Conservation (phyloP, 64 coral and sea anemone genomes). For the Cladopsammia gracilis region DNA sequence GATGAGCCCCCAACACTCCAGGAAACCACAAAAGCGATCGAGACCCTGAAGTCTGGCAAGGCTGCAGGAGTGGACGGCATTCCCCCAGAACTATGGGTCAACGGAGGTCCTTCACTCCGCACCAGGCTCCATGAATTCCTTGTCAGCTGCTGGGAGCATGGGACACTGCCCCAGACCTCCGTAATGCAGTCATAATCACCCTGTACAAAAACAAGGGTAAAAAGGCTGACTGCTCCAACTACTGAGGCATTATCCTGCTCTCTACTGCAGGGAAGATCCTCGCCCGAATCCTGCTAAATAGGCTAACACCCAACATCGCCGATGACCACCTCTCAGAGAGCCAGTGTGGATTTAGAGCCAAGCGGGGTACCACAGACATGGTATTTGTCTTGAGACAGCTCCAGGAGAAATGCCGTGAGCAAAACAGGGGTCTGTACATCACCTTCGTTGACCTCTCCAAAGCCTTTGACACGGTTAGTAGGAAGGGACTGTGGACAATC, state of each 20-base stretch:
- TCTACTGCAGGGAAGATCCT: conserved; percentile 38
- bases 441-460: conserved; percentile 42
- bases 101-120: neutral
- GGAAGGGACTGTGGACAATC: conserved; percentile 18
- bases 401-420: conserved; percentile 51
- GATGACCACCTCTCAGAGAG: neutral
- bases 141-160: conserved; percentile 1
- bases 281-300: conserved; percentile 25
- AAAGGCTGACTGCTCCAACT: neutral
- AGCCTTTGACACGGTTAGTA: conserved; percentile 47
- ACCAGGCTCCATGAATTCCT: conserved; percentile 31
- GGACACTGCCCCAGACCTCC: conserved; percentile 8
- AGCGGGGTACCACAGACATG: neutral
- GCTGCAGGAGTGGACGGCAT: conserved; percentile 27
- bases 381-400: conserved; percentile 25
- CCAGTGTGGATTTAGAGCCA: neutral
- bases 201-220: conserved; percentile 25
- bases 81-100: neutral
- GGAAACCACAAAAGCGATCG: conserved; percentile 7
- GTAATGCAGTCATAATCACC: conserved; percentile 18
- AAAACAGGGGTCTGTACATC: conserved; percentile 2
- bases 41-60: conserved; percentile 5
- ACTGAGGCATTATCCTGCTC: neutral
- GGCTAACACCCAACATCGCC: neutral
- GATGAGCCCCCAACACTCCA: neutral